Conservation (phyloP, 2,888 invertebrate species). For the Harpalus rubripes region DNA sequence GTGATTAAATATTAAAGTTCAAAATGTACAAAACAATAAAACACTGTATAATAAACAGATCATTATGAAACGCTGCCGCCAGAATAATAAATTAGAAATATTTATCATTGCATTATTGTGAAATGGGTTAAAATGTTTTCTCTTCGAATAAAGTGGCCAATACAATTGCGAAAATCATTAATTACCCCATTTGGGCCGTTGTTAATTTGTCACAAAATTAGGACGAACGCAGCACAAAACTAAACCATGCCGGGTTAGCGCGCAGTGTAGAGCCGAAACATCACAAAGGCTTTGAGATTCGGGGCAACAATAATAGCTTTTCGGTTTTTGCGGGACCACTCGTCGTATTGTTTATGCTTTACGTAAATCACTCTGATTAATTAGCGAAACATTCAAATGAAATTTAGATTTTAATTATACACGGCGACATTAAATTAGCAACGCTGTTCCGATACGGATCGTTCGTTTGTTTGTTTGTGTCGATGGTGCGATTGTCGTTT, state of each 20-base stretch:
- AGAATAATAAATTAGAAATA: background rate
- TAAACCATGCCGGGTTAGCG: slow-evolving; percentile 2
- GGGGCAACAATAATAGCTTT: slow-evolving; percentile 35
- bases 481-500: slow-evolving; percentile 13
- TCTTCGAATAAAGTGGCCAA: slow-evolving; percentile 6
- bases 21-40: too few relatives aligned
- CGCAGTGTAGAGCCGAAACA: background rate
- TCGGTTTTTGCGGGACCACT: slow-evolving; percentile 35
- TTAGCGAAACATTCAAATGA: slow-evolving; percentile 55
- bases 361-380: slow-evolving; percentile 54
- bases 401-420: slow-evolving; percentile 57
- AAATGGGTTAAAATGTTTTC: background rate
- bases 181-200: slow-evolving; percentile 16
- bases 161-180: slow-evolving; percentile 23
- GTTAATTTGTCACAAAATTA: slow-evolving; percentile 48
- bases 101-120: background rate
- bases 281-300: slow-evolving; percentile 22
- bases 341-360: slow-evolving; percentile 54
- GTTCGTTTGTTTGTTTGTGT: slow-evolving; percentile 15
- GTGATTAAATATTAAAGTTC: too few relatives aligned
- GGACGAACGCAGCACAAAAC: slow-evolving; percentile 15
- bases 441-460: slow-evolving; percentile 37
- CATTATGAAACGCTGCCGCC: too few relatives aligned
- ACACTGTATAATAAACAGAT: too few relatives aligned
- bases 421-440: slow-evolving; percentile 49